Conservation (phyloP, 2,797 vertebrate species). For the Micrastur ruficollis region DNA sequence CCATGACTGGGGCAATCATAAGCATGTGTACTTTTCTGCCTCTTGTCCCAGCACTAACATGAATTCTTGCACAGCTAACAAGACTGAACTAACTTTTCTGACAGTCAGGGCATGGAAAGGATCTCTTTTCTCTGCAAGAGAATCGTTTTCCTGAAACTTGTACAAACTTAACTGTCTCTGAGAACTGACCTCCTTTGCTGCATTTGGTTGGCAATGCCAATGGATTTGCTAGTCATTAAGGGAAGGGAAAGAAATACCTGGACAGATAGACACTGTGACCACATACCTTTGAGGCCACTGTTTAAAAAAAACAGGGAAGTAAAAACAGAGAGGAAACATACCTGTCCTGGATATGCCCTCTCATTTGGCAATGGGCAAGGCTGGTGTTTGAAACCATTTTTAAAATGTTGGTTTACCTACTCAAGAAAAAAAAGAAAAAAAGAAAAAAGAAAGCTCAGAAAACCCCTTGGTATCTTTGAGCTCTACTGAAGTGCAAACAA, state of each 20-base stretch:
- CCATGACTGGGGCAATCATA: not conserved
- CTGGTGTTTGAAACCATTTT: not conserved
- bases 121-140: not conserved
- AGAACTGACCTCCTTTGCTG: not conserved
- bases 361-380: not conserved
- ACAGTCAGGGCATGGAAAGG: not conserved
- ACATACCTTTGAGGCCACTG: not conserved
- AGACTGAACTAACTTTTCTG: not conserved
- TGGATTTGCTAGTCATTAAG: not conserved
- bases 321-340: not conserved
- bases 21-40: accelerated
- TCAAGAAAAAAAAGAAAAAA: not conserved
- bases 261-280: not conserved
- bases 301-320: not conserved
- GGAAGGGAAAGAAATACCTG: not conserved
- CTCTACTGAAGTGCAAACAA: not conserved
- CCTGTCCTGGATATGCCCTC: not conserved
- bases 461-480: not conserved
- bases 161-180: not conserved
- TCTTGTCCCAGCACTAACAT: not conserved
- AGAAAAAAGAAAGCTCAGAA: not conserved
- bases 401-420: not conserved
- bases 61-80: not conserved
- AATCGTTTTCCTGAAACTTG: not conserved
- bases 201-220: not conserved